Conservation (phyloP, 2,888 invertebrate genomes). For the Cremastinae sp. region DNA sequence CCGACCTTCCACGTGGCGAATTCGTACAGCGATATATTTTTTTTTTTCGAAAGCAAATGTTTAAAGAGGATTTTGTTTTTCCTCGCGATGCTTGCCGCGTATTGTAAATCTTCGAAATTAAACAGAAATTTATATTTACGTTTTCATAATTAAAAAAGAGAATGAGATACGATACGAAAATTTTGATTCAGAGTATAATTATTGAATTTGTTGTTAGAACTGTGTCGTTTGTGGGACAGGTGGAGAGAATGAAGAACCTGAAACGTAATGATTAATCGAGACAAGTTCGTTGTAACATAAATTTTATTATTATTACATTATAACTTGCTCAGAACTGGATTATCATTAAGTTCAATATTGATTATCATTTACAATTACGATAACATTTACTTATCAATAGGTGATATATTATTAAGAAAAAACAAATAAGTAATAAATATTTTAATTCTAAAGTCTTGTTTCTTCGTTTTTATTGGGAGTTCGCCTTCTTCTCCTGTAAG, state of each 20-base stretch:
- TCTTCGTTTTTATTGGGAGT: slow-evolving; percentile 1
- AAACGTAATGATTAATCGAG: slow-evolving; percentile 47
- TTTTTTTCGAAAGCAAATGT: background rate
- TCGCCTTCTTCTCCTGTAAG: too few relatives aligned
- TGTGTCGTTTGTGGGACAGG: slow-evolving; percentile 43
- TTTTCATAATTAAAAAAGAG: slow-evolving; percentile 51
- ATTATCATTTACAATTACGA: slow-evolving; percentile 62
- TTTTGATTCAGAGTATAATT: slow-evolving; percentile 41
- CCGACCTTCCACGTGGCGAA: slow-evolving; percentile 18
- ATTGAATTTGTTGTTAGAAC: slow-evolving; percentile 56
- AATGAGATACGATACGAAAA: slow-evolving; percentile 25
- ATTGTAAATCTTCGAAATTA: slow-evolving; percentile 41
- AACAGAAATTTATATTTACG: slow-evolving; percentile 30
- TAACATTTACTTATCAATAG: slow-evolving; percentile 63
- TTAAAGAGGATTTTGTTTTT: slow-evolving; percentile 7
- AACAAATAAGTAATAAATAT: slow-evolving; percentile 71
- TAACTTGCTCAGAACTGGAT: slow-evolving; percentile 75
- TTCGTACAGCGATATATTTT: slow-evolving; percentile 33
- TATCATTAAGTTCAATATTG: slow-evolving; percentile 69
- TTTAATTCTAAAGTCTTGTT: slow-evolving; percentile 68
- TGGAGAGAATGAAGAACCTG: slow-evolving; percentile 27
- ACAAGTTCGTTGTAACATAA: slow-evolving; percentile 67
- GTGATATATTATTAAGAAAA: slow-evolving; percentile 68
- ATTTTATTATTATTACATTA: slow-evolving; percentile 64
- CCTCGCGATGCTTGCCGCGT: slow-evolving; percentile 41